These are phyloP conservation scores for Gobiocypris rarus DNA, from an alignment of 2,113 vertebrate species.

Conservation along the genomic window DNA sequence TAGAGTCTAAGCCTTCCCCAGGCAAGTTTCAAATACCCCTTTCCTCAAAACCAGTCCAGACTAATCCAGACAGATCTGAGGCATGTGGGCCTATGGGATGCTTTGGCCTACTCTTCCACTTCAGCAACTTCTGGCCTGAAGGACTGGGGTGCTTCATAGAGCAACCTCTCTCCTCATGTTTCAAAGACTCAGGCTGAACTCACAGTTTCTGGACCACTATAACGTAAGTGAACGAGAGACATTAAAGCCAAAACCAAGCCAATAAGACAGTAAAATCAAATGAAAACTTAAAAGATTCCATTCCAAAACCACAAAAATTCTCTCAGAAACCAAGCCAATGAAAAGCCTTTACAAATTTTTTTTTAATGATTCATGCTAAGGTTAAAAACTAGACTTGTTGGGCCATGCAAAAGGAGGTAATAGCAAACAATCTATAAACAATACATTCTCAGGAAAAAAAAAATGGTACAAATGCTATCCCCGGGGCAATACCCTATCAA, in stretches of 20 bases:
- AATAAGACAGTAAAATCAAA: neutral
- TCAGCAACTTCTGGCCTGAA: slow-evolving; percentile 8
- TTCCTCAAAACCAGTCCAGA: slow-evolving; percentile 16
- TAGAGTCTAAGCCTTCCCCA: neutral
- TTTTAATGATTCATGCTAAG: neutral
- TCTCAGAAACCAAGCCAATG: neutral
- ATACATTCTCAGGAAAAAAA: neutral
- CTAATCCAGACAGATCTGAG: slow-evolving; percentile 21
- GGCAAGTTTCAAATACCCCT: slow-evolving; percentile 7
- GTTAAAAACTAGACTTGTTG: neutral
- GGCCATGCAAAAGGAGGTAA: neutral
- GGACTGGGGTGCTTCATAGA: slow-evolving; percentile 11
- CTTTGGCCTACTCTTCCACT: slow-evolving; percentile 21
- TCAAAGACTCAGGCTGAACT: neutral
- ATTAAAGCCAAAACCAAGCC: neutral
- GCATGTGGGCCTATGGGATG: slow-evolving; percentile 15
- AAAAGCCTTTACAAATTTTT: neutral
- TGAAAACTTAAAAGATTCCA: neutral
- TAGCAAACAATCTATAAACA: neutral
- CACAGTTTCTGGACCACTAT: neutral
- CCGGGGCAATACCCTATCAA: neutral
- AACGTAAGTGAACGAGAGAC: neutral
- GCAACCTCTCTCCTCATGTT: neutral
- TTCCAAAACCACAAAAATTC: no score
- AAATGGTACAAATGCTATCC: neutral